A percentile compares a stretch with the other conserved stretches of the same genome.
Conservation (phyloP, 2,113 vertebrate genomes). For the Chiloscyllium plagiosum region DNA sequence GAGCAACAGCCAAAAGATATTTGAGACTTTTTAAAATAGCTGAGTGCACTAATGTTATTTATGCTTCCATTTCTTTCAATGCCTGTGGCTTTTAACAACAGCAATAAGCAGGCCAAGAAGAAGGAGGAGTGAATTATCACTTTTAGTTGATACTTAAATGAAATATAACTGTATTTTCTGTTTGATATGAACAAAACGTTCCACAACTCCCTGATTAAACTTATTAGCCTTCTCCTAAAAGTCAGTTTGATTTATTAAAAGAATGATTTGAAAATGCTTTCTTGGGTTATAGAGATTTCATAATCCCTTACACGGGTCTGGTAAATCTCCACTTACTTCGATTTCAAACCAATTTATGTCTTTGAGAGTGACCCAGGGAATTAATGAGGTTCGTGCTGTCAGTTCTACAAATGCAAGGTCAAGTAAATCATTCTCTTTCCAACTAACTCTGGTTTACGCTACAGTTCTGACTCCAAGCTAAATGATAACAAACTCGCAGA, state of each 20-base stretch:
- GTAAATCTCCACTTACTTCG: constrained; percentile 78
- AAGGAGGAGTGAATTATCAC: constrained; percentile 49
- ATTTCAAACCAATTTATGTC: constrained; percentile 97
- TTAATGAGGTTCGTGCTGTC: constrained; percentile 93
- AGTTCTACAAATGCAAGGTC: constrained; percentile 80
- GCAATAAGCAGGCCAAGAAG: constrained; percentile 61
- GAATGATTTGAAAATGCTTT: constrained; percentile 84
- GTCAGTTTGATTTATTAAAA: constrained; percentile 80
- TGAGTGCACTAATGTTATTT: constrained; percentile 74
- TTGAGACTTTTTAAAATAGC: constrained; percentile 62
- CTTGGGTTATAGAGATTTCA: constrained; percentile 80
- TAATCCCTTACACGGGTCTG: constrained; percentile 90
- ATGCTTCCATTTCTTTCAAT: constrained; percentile 56
- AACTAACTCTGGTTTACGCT: constrained; percentile 59
- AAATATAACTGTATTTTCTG: constrained; percentile 85
- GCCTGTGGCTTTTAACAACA: constrained; percentile 47
- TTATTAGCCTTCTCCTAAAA: constrained; percentile 76
- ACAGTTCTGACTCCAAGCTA: constrained; percentile 70
- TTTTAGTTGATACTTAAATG: constrained; percentile 77
- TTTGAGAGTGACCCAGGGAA: constrained; percentile 86
- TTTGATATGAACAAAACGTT: constrained; percentile 91
- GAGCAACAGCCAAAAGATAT: constrained; percentile 72
- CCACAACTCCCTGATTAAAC: constrained; percentile 81
- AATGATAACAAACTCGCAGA: constrained; percentile 74
- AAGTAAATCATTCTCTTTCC: constrained; percentile 92